These are phyloP conservation scores for Drosophila meridionalis DNA, from an alignment of 2,888 invertebrate genomes.

Conservation along the genomic window DNA sequence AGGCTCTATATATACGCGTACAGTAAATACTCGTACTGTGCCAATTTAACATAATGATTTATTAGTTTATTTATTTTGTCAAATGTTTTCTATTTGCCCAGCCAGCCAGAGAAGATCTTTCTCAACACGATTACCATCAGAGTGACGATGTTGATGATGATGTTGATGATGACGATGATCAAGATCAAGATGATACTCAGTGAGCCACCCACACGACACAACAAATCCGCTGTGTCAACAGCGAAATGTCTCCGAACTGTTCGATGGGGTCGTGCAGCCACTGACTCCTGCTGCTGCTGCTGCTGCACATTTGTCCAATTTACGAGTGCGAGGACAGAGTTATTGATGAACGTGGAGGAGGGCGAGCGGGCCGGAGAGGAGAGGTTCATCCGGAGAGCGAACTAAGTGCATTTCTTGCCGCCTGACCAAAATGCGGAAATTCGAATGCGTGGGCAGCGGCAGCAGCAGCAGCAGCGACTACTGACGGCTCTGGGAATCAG, in stretches of 20 bases:
- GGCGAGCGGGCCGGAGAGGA: not conserved
- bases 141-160: not conserved
- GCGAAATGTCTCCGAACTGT: slow-evolving; percentile 56
- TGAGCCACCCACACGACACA: slow-evolving; percentile 47
- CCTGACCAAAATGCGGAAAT: slow-evolving; percentile 68
- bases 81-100: slow-evolving; percentile 66
- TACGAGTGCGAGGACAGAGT: slow-evolving; percentile 61
- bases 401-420: slow-evolving; percentile 52
- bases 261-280: slow-evolving; percentile 49
- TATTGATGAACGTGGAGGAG: slow-evolving; percentile 56
- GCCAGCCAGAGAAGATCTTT: slow-evolving; percentile 63
- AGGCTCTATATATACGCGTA: slow-evolving; percentile 49
- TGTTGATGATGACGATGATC: slow-evolving; percentile 7
- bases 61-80: slow-evolving; percentile 74
- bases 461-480: not conserved
- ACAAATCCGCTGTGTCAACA: slow-evolving; percentile 54
- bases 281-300: slow-evolving; percentile 43
- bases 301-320: slow-evolving; percentile 50
- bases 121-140: slow-evolving; percentile 48
- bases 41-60: slow-evolving; percentile 79
- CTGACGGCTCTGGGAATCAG: slow-evolving; percentile 19
- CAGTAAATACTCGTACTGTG: slow-evolving; percentile 60
- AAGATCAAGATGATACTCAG: slow-evolving; percentile 36
- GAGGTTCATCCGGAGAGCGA: not conserved
- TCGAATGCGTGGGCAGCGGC: slow-evolving; percentile 63